A percentile compares a stretch with the other conserved stretches of the same genome.
These are phyloP conservation scores for Varanus salvator DNA, from an alignment of 2,113 vertebrate genomes.

Conservation along the genomic window DNA sequence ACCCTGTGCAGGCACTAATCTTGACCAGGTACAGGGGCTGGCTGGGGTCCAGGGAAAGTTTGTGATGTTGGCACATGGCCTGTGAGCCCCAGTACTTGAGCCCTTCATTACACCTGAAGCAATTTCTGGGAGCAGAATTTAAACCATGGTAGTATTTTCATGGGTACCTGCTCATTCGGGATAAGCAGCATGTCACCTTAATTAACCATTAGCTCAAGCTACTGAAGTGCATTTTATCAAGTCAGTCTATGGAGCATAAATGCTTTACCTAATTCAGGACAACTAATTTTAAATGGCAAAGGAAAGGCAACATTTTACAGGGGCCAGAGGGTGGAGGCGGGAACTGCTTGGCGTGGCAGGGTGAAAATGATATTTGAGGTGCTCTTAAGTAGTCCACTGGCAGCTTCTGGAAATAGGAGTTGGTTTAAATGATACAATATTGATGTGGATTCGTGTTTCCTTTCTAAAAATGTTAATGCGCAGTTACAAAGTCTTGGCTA, in stretches of 20 bases:
- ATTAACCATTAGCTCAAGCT: not conserved
- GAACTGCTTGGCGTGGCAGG: not conserved
- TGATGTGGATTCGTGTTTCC: not conserved
- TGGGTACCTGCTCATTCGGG: not conserved
- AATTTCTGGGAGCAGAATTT: not conserved
- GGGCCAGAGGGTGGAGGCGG: not conserved
- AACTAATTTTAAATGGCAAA: not conserved
- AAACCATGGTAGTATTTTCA: not conserved
- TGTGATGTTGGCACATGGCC: not conserved
- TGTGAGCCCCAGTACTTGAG: not conserved
- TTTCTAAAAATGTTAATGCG: not conserved
- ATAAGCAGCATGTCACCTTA: not conserved
- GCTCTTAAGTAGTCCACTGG: not conserved
- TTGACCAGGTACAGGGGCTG: not conserved
- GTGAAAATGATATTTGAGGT: not conserved
- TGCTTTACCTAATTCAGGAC: not conserved
- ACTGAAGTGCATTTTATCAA: not conserved
- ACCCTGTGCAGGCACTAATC: not conserved
- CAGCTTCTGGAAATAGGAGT: slow-evolving; percentile 1
- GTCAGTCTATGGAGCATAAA: not conserved
- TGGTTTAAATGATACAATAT: not conserved
- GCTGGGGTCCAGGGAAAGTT: not conserved
- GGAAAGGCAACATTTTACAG: not conserved
- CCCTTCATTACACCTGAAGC: not conserved
- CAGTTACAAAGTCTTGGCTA: not conserved